Evolutionary conservation across 1,140 invertebrate species (phyloP).

Genomic region (Gryllus bimaculatus): DNA sequence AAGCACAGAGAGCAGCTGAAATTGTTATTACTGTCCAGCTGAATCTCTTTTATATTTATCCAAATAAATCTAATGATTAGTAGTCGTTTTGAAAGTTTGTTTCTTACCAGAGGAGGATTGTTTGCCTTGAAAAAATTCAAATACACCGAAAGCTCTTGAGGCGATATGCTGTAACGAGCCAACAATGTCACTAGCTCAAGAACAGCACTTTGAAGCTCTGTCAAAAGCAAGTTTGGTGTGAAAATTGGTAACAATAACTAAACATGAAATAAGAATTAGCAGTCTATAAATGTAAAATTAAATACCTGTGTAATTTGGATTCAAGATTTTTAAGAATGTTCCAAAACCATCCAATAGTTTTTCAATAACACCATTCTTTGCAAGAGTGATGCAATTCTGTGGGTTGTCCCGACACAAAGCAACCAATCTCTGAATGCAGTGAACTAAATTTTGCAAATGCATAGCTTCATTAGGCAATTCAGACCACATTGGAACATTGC

Average conservation of each 20-base stretch:
- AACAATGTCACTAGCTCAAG: constrained; percentile 47
- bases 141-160: constrained; percentile 42
- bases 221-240: constrained; percentile 25
- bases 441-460: constrained; percentile 15
- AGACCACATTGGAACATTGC: background rate
- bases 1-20: background rate
- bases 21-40: background rate
- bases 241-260: background rate
- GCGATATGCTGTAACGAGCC: constrained; percentile 42
- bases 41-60: background rate
- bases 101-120: constrained; percentile 38
- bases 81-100: background rate
- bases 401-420: constrained; percentile 36
- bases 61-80: no score
- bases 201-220: constrained; percentile 48
- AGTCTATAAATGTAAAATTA: constrained; percentile 7
- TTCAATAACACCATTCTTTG: constrained; percentile 34
- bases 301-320: constrained; percentile 32
- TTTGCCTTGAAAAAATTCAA: constrained; percentile 44
- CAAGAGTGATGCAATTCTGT: constrained; percentile 36
- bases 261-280: background rate
- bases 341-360: constrained; percentile 36
- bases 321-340: constrained; percentile 29
- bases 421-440: constrained; percentile 25
- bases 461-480: constrained; percentile 7